Percentiles rank a stretch among this genome's conserved stretches.
phyloP scores from a whole-genome alignment of 2,797 vertebrate genomes.

The Potorous gilbertii region DNA sequence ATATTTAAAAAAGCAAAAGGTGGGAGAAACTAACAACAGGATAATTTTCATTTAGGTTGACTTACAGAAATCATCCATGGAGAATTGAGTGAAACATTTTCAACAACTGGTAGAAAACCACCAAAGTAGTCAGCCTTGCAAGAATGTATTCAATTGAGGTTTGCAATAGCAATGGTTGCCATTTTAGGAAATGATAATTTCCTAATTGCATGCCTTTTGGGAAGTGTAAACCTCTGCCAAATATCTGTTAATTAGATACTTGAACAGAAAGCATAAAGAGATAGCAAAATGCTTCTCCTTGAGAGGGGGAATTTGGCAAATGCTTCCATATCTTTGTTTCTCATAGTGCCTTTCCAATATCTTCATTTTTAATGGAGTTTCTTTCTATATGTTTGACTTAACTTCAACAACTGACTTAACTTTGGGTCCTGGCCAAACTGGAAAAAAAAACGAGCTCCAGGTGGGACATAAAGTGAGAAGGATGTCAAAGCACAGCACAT shows the following conservation, averaged over 20 bases:
- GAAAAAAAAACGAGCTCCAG: slow-evolving; percentile 21
- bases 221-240: slow-evolving; percentile 62
- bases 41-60: not conserved
- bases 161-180: not conserved
- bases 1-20: not conserved
- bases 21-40: not conserved
- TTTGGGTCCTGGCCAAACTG: slow-evolving; percentile 15
- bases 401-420: slow-evolving; percentile 15
- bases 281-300: not conserved
- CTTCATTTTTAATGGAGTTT: slow-evolving; percentile 21
- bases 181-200: slow-evolving; percentile 71
- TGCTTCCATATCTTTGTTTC: slow-evolving; percentile 24
- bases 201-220: slow-evolving; percentile 65
- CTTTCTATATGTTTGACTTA: slow-evolving; percentile 28
- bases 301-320: slow-evolving; percentile 6
- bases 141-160: slow-evolving; percentile 32
- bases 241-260: slow-evolving; percentile 67
- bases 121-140: slow-evolving; percentile 53
- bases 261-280: slow-evolving; percentile 9
- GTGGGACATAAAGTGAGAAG: not conserved
- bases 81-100: slow-evolving; percentile 42
- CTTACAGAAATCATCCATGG: not conserved
- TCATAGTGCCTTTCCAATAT: slow-evolving; percentile 15
- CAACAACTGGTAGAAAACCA: slow-evolving; percentile 16
- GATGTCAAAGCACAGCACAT: not conserved